These are phyloP conservation scores for Diarsia dahlii DNA, from an alignment of 2,888 invertebrate species.

Conservation along the genomic window DNA sequence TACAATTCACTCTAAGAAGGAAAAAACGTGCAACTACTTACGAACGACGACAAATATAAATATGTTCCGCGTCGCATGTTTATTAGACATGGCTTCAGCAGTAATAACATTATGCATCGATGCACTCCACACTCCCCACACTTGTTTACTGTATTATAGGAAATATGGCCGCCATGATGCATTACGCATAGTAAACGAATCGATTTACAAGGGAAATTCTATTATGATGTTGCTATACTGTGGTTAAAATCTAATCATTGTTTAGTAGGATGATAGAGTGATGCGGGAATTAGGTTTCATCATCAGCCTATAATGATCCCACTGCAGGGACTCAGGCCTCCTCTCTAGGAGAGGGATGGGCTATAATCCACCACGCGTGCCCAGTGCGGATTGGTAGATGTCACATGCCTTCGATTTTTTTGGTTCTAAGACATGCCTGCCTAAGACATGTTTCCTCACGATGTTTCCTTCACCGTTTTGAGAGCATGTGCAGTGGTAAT, in stretches of 20 bases:
- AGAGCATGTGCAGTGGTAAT: too few species aligned
- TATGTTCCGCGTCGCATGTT: constrained; percentile 30
- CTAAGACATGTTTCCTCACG: too few species aligned
- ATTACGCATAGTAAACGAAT: constrained; percentile 20
- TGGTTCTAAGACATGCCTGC: too few species aligned
- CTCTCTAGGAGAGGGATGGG: too few species aligned
- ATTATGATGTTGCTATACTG: not conserved
- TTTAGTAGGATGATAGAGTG: not conserved
- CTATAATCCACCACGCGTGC: too few species aligned
- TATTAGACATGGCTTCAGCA: constrained; percentile 52
- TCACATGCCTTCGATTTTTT: too few species aligned
- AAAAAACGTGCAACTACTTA: constrained; percentile 13
- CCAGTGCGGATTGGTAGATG: too few species aligned
- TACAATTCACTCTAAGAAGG: not conserved
- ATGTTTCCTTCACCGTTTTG: too few species aligned
- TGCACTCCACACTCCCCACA: constrained; percentile 11
- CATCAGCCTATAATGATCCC: too few species aligned
- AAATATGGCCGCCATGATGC: constrained; percentile 14
- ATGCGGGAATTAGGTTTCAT: not conserved
- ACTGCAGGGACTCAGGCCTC: too few species aligned
- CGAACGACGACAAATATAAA: constrained; percentile 5
- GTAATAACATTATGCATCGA: constrained; percentile 60
- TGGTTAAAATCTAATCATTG: not conserved
- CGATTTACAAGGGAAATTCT: not conserved
- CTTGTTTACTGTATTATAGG: constrained; percentile 29